Base-by-base conservation (phyloP, 1,140 invertebrate genomes). In the Aphelenchoides fujianensis region DNA sequence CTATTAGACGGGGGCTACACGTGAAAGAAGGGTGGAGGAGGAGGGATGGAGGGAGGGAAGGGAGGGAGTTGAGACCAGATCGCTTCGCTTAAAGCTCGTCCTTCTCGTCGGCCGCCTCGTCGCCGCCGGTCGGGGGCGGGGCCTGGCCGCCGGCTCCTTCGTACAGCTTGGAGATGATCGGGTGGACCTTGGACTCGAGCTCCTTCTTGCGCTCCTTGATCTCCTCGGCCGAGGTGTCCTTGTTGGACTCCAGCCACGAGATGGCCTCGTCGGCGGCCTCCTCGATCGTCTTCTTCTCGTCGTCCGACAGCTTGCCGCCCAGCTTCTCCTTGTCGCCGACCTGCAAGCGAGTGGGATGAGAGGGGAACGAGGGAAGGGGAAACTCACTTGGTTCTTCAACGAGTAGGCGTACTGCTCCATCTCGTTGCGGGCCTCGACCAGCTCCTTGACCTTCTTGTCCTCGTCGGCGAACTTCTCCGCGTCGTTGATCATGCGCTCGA, bases 381-480 rank as follows among this genome's bases (percentile, higher is more conserved):
- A n/a, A n/a, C 28, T 72, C 35, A 80, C 72, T 85, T 99, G 97
- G 86, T 96, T 98, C 88, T 98, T 99, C 32, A 99, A 88, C 5
- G 93, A 93, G 85, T 99, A 99, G 0, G 94, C 93, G 80, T 98
- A 98, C 32, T 93, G 95, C 87, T 99, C 96, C 36, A 99, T 87
- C 84, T 95, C 93, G 78, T 89, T 88, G 64, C 94, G 90, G 0
- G 95, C 91, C 84, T 98, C 96, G 0, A 98, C 95, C 57, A 91
- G 89, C 85, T 98, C 95, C 87, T 98, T 98, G 37, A 96, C 86
- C 87, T 94, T 95, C 87, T 95, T 96, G 85, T 99, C 96, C 76
- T 98, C 95, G 82, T 98, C 95, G 28, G 95, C 94, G 85, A 97
- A 98, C 84, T 94, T 94, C 86, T 98, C 95, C 2, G 95, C 94